Evolutionary conservation across 2,113 vertebrate species (phyloP).

Genomic region (Paracyprichromis sp.): DNA sequence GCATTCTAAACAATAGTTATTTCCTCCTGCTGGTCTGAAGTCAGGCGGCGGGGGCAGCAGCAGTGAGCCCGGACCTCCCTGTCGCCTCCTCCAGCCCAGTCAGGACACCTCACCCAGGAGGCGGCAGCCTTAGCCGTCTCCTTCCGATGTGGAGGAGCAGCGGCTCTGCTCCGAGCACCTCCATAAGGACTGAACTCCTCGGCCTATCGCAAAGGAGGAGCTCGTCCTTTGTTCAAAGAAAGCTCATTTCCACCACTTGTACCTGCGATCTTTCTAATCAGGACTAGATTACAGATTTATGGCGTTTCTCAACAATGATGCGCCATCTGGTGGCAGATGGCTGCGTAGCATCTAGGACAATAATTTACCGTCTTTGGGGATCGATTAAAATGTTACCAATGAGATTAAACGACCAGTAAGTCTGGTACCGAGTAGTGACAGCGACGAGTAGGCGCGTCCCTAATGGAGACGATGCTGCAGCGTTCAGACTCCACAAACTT

Average conservation of each 20-base stretch:
- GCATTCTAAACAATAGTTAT: fast-evolving
- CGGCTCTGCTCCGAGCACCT: background rate
- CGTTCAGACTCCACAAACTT: background rate
- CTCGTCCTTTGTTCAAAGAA: background rate
- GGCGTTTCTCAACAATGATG: background rate
- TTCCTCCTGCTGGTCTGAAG: background rate
- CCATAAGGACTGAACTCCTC: background rate
- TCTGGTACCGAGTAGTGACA: background rate
- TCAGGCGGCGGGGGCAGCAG: background rate
- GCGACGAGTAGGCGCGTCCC: background rate
- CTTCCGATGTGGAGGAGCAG: background rate
- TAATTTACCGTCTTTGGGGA: background rate
- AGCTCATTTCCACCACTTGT: background rate
- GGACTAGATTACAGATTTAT: background rate
- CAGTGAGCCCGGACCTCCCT: background rate
- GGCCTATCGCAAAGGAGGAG: background rate
- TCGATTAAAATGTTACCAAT: fast-evolving
- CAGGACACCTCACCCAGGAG: background rate
- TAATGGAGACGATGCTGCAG: background rate
- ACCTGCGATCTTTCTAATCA: background rate
- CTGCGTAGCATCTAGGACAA: background rate
- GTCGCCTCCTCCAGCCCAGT: background rate
- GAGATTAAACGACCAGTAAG: background rate
- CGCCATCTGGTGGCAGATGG: background rate
- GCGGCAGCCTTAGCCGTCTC: background rate